Evolutionary conservation across 1,140 invertebrate species (phyloP).

Genomic region (Thalassaphorura encarpata): DNA sequence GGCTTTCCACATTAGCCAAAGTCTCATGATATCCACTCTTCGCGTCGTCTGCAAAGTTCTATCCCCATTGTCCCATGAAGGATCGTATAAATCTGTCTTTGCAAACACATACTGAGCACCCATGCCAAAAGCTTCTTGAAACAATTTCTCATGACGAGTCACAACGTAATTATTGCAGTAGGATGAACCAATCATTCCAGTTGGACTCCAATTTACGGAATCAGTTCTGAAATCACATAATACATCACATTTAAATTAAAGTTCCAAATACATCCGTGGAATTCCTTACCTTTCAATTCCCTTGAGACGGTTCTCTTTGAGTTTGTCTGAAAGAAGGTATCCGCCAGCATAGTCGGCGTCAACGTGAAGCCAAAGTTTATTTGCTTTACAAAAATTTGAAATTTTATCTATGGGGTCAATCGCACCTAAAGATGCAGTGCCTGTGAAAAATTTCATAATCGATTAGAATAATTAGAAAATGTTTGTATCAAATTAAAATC

Average conservation of each 20-base stretch:
- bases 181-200: slow-evolving; percentile 3
- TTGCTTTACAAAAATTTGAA: slow-evolving; percentile 13
- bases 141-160: not conserved
- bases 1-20: slow-evolving; percentile 21
- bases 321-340: slow-evolving; percentile 4
- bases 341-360: slow-evolving; percentile 19
- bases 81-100: not conserved
- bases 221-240: no score
- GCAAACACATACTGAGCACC: slow-evolving; percentile 7
- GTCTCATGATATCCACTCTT: slow-evolving; percentile 16
- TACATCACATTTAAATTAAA: no score
- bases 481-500: not conserved
- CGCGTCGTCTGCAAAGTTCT: slow-evolving; percentile 8
- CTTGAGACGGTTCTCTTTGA: not conserved
- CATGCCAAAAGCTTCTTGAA: slow-evolving; percentile 6
- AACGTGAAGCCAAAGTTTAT: slow-evolving; percentile 18
- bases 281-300: slow-evolving; percentile 20
- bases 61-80: slow-evolving; percentile 9
- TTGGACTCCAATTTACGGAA: slow-evolving; percentile 11
- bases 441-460: not conserved
- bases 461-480: not conserved
- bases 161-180: slow-evolving; percentile 1
- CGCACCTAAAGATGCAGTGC: slow-evolving; percentile 13
- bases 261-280: no score
- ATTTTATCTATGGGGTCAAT: slow-evolving; percentile 17